Evolutionary conservation across 2,888 invertebrate species (phyloP).

Genomic region (Drosophila borborema): DNA sequence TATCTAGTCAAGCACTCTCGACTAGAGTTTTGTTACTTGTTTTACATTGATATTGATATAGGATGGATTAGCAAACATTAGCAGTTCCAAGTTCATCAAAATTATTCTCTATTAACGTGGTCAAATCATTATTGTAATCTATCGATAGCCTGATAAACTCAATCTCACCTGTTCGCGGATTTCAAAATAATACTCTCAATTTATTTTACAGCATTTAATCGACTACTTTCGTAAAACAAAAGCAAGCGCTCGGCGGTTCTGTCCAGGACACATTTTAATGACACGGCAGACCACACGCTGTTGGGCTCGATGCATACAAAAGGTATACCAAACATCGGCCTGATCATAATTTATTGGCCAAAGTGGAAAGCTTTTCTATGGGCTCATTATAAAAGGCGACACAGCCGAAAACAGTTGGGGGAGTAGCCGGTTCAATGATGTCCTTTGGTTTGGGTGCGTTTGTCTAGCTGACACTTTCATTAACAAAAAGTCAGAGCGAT

Average conservation of each 20-base stretch:
- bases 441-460: conserved; percentile 61
- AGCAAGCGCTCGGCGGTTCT: conserved; percentile 13
- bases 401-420: conserved; percentile 31
- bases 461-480: conserved; percentile 82
- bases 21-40: too few relatives aligned
- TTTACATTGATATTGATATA: too few relatives aligned
- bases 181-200: conserved; percentile 11
- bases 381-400: conserved; percentile 11
- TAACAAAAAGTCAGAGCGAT: conserved; percentile 80
- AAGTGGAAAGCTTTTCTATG: conserved; percentile 57
- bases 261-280: conserved; percentile 53
- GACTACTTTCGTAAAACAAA: conserved; percentile 32
- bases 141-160: background rate
- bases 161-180: conserved; percentile 4
- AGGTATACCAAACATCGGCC: conserved; percentile 66
- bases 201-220: conserved; percentile 17
- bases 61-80: too few relatives aligned
- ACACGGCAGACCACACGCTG: conserved; percentile 31
- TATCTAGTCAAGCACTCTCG: too few relatives aligned
- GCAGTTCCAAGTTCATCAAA: background rate
- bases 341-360: conserved; percentile 81
- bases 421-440: conserved; percentile 28
- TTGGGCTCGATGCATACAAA: conserved; percentile 34
- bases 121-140: background rate
- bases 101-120: background rate